Evolutionary conservation across 2,888 invertebrate genomes (phyloP).

Genomic region (Amphimallon solstitiale): DNA sequence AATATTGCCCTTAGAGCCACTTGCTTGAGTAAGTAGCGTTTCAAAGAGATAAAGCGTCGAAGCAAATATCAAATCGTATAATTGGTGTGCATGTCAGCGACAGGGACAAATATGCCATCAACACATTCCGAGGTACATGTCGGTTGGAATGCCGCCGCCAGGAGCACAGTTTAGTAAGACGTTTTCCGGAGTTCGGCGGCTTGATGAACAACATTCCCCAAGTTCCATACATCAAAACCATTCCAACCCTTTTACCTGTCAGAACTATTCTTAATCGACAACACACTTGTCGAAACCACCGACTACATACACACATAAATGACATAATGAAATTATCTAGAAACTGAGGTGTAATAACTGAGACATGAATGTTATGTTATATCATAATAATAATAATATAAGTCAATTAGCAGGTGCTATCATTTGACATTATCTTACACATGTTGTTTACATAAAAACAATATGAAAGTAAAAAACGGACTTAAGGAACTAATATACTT

Average conservation of each 20-base stretch:
- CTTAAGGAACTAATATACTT: too few relatives aligned
- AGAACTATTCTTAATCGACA: slow-evolving; percentile 38
- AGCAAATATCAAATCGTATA: slow-evolving; percentile 28
- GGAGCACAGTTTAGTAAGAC: slow-evolving; percentile 51
- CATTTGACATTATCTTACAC: too few relatives aligned
- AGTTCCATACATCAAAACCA: slow-evolving; percentile 61
- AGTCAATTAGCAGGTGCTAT: too few relatives aligned
- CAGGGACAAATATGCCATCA: slow-evolving; percentile 61
- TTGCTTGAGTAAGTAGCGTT: too few relatives aligned
- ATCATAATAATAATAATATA: too few relatives aligned
- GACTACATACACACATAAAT: background rate
- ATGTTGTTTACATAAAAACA: too few relatives aligned
- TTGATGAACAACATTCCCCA: slow-evolving; percentile 55
- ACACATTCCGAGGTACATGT: slow-evolving; percentile 59
- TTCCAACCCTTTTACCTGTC: slow-evolving; percentile 57
- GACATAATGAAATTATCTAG: background rate
- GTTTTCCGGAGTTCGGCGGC: slow-evolving; percentile 53
- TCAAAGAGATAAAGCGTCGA: background rate
- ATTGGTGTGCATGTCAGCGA: slow-evolving; percentile 47
- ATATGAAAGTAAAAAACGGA: too few relatives aligned
- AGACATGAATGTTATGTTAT: too few relatives aligned
- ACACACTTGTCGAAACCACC: slow-evolving; percentile 21
- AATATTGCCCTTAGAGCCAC: too few relatives aligned
- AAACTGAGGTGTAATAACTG: background rate
- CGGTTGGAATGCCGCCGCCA: slow-evolving; percentile 55